These are phyloP conservation scores for Acronicta leporina DNA, from an alignment of 2,888 invertebrate genomes.

Conservation along the genomic window DNA sequence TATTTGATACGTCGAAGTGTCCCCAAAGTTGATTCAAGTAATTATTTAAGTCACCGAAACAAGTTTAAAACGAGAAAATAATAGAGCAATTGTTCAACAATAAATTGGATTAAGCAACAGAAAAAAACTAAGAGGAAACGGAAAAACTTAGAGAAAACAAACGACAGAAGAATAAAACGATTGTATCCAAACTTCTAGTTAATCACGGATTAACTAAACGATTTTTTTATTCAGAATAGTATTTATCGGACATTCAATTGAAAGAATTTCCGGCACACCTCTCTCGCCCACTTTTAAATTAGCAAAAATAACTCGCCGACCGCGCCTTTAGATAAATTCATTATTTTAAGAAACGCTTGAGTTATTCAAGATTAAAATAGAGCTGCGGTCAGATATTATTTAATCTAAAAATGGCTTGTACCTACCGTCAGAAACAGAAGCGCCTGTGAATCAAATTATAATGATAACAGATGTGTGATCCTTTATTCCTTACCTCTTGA, in stretches of 20 bases:
- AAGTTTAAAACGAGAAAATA: background rate
- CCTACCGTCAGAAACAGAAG: no score
- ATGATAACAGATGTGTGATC: no score
- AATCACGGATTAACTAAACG: no score
- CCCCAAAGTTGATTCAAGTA: no score
- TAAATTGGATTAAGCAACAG: background rate
- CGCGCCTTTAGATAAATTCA: background rate
- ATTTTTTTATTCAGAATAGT: background rate
- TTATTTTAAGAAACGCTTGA: background rate
- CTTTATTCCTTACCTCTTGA: no score
- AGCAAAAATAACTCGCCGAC: background rate
- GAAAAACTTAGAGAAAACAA: slow-evolving; percentile 7
- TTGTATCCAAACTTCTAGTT: slow-evolving; percentile 15
- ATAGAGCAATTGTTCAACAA: background rate
- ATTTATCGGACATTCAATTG: background rate
- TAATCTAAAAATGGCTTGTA: background rate
- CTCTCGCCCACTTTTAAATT: background rate
- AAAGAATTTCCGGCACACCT: background rate
- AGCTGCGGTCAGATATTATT: slow-evolving; percentile 8
- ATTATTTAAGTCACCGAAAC: no score
- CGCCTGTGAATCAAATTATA: no score
- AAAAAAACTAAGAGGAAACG: slow-evolving; percentile 18
- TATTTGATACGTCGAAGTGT: no score
- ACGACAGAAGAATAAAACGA: slow-evolving; percentile 7
- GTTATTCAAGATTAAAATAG: slow-evolving; percentile 3